Base-by-base conservation (phyloP, 2,113 vertebrate genomes). In the Hylia prasina region DNA sequence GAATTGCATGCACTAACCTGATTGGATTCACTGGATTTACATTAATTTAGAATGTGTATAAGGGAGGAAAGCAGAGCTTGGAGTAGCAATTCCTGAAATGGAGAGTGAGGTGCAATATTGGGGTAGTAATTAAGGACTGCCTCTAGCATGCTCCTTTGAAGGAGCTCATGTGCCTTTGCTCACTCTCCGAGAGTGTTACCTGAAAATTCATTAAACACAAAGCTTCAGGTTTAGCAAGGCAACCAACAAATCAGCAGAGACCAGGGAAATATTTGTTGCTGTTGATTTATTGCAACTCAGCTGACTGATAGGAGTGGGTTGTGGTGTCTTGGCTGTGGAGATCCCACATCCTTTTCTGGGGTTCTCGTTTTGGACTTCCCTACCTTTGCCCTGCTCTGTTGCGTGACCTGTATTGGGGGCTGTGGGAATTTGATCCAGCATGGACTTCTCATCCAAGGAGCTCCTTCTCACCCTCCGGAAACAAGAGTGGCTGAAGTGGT, bases 351-450 rank as follows among this genome's bases (percentile, higher is more conserved):
- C 15, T 58, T 61, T 65, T 14, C 42, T 68, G 2, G 4, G 6
- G 8, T 76, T 30, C 20, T 61, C 0, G 0, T 61, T 56, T 15
- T 2, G 4, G 18, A 2, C 20, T 61, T 84, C 20, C 25, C 28
- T 11, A 27, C 25, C 24, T 25, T 21, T 84, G 31, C 6, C 16
- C 13, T 47, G 8, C 7, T 30, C 28, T 1, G 0, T 6, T 56
- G 10, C 0, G 6, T 64, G 68, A 11, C 15, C 54, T 56, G 0
- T 19, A 1, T 3, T 0, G 1, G 17, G 8, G 7, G 3, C 35
- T 73, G 11, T 28, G 17, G 28, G 31, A 84, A 42, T 50, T 12
- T 44, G 7, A 53, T 65, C 28, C 15, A 4, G 6, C 1, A 2
- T 31, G 20, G 45, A 14, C 42, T 85, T 65, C 27, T 70, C 27